Conservation (phyloP, 2,888 invertebrate species). For the Eledona agricola region DNA sequence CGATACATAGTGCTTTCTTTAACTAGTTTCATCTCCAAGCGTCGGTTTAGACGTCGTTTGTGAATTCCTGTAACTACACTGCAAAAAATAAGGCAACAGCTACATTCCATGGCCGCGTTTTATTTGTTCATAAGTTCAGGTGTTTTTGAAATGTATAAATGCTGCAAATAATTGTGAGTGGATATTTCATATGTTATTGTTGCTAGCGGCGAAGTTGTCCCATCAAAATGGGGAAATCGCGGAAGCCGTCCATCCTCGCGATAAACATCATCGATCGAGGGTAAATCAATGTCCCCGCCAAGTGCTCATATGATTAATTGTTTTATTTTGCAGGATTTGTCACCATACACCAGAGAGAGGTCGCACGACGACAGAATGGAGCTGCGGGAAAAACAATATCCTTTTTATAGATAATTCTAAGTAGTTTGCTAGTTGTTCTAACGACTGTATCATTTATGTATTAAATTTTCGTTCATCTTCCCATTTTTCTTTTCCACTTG, state of each 20-base stretch:
- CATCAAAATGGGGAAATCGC: slow-evolving; percentile 82
- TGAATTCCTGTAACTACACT: no score
- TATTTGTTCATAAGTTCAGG: no score
- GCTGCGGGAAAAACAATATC: slow-evolving; percentile 85
- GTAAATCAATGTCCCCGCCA: no score
- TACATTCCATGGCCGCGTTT: no score
- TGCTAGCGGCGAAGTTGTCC: slow-evolving; percentile 67
- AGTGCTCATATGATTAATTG: slow-evolving; percentile 18
- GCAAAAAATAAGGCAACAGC: no score
- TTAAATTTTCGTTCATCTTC: slow-evolving; percentile 35
- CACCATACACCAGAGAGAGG: slow-evolving; percentile 75
- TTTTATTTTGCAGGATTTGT: slow-evolving; percentile 75
- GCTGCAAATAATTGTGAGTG: no score
- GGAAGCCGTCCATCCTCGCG: slow-evolving; percentile 70
- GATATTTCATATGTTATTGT: slow-evolving; percentile 36
- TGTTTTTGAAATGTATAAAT: no score
- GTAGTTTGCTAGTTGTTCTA: slow-evolving; percentile 9
- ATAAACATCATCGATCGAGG: slow-evolving; percentile 79
- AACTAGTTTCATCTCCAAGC: no score
- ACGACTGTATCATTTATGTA: slow-evolving; percentile 15
- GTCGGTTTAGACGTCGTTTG: no score
- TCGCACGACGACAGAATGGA: slow-evolving; percentile 82
- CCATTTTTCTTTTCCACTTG: slow-evolving; percentile 46
- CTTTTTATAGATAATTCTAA: slow-evolving; percentile 60
- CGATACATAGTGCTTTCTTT: no score